Evolutionary conservation across 64 coral and sea anemone species (phyloP).

Genomic region (Trachythela sp.): DNA sequence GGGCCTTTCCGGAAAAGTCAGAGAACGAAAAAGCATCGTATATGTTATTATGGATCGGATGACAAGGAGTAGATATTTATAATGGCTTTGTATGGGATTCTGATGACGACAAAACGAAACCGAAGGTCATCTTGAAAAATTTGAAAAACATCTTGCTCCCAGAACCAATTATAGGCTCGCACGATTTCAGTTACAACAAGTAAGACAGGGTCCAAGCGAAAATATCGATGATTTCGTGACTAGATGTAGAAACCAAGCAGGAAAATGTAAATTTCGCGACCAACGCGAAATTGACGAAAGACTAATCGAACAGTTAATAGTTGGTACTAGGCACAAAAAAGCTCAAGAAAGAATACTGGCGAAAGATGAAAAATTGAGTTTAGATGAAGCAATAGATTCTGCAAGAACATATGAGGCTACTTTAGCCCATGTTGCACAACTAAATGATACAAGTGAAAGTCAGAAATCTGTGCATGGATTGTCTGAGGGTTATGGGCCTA

Average conservation of each 20-base stretch:
- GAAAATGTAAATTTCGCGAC: constrained; percentile 52
- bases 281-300: constrained; percentile 28
- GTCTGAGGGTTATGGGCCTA: neutral
- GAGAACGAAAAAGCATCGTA: constrained; percentile 29
- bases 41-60: constrained; percentile 30
- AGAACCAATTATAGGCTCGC: constrained; percentile 27
- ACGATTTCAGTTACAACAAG: constrained; percentile 44
- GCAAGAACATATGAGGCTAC: constrained; percentile 42
- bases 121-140: constrained; percentile 29
- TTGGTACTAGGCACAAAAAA: constrained; percentile 50
- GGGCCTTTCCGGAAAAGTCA: constrained; percentile 23
- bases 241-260: constrained; percentile 40
- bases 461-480: constrained; percentile 26
- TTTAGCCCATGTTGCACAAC: neutral
- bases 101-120: constrained; percentile 53
- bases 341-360: constrained; percentile 40
- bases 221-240: constrained; percentile 46
- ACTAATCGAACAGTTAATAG: constrained; percentile 54
- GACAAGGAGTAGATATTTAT: constrained; percentile 34
- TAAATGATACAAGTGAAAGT: neutral
- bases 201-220: constrained; percentile 40
- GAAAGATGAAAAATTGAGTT: constrained; percentile 29
- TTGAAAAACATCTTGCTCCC: constrained; percentile 38
- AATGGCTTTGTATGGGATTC: constrained; percentile 16
- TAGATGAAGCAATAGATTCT: constrained; percentile 48